A percentile compares a stretch with the other conserved stretches of the same genome.
These are phyloP conservation scores for Pituophis catenifer DNA, from an alignment of 2,113 vertebrate species.

Conservation along the genomic window DNA sequence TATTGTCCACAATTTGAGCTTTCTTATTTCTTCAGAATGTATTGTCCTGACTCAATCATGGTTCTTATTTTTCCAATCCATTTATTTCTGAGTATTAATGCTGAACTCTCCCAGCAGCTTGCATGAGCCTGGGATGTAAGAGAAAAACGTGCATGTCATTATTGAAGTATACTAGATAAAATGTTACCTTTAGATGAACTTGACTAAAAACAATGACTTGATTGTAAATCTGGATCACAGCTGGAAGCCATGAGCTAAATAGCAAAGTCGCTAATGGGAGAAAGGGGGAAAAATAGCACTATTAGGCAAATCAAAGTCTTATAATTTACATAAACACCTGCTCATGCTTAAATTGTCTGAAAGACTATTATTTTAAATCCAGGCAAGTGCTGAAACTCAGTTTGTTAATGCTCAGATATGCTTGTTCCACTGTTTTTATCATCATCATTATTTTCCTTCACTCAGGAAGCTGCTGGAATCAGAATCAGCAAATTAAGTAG, in stretches of 20 bases:
- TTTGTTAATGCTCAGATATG: constrained; percentile 34
- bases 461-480: constrained; percentile 34
- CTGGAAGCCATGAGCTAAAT: constrained; percentile 36
- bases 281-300: not conserved
- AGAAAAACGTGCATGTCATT: constrained; percentile 21
- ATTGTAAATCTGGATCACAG: constrained; percentile 47
- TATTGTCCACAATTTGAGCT: not conserved
- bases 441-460: not conserved
- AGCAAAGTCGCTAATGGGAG: constrained; percentile 34
- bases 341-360: constrained; percentile 41
- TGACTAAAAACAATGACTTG: constrained; percentile 24
- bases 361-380: constrained; percentile 44
- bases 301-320: constrained; percentile 44
- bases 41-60: not conserved
- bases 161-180: constrained; percentile 1
- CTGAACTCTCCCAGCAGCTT: not conserved
- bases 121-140: not conserved
- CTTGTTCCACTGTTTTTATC: not conserved
- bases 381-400: constrained; percentile 23
- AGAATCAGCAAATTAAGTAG: constrained; percentile 50
- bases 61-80: not conserved
- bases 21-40: constrained; percentile 14
- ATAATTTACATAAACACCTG: constrained; percentile 53
- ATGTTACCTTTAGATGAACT: constrained; percentile 35
- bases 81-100: not conserved